Evolutionary conservation across 2,888 invertebrate species (phyloP), one percentile per base, ranked within the genome.

Genomic region (Eupithecia vulgata): DNA sequence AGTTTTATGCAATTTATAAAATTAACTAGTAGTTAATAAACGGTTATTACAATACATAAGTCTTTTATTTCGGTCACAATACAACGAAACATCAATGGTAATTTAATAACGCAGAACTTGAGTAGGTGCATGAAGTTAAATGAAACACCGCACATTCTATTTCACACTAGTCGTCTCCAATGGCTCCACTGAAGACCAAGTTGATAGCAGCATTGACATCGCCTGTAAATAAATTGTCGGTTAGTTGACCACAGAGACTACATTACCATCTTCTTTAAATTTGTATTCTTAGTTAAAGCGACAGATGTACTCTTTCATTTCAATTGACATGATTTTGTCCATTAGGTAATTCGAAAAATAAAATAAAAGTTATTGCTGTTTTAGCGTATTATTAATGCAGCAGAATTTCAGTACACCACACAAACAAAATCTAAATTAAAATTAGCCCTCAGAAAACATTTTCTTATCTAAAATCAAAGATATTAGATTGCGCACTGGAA

Each of bases 121-220:
- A 64, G 34, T 62, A 34, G 0, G 12, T 17, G 17, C 48, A 48
- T n/a, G 8, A 48, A 25, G 17, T 61, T 1, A 30, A 61, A 61
- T 61, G 7, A 61, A 61, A 17, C 15, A 61, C 10, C 12, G 15
- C 15, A 15, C 25, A 61, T 35, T 62, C 4, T 15, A 15, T 25
- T 59, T 15, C 30, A 74, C 42, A 40, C 70, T 88, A 91, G 72
- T 93, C 90, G 57, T 93, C 92, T 59, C 88, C 88, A 70, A 93
- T 91, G 15, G 90, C 91, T 65, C 93, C 94, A 71, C 91, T 97
- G 85, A 99, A 97, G 34, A 99, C 97, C 70, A 99, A 95, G 88
- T 99, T 98, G 72, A 99, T 96, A 21, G 99, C 99, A 30, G 97
- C 97, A 85, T 98, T 98, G 5, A 99, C 97, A 87, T 99, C 97